These are phyloP conservation scores for Athene cunicularia DNA, from an alignment of 2,113 vertebrate species.

Conservation along the genomic window DNA sequence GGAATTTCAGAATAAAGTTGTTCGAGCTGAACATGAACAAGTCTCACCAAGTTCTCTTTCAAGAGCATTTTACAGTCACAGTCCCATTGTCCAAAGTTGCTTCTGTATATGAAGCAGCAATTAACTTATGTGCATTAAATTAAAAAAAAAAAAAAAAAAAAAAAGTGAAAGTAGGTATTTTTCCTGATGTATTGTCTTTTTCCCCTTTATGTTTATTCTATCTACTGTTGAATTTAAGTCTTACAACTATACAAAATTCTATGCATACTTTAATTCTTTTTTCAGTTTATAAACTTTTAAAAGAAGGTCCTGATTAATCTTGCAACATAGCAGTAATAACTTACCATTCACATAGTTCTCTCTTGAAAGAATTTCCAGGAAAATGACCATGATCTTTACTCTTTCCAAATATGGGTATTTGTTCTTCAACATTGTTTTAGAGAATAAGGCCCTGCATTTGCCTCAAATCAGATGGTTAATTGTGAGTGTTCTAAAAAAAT, in stretches of 20 bases:
- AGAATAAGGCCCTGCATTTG: neutral
- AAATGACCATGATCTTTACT: neutral
- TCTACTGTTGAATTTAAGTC: neutral
- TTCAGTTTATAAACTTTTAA: neutral
- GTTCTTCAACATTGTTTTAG: neutral
- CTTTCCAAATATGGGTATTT: neutral
- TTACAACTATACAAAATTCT: neutral
- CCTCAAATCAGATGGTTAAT: neutral
- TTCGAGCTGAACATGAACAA: neutral
- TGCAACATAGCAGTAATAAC: neutral
- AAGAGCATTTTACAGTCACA: neutral
- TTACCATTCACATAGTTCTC: neutral
- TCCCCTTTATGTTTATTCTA: neutral
- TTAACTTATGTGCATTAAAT: neutral
- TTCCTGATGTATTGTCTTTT: neutral
- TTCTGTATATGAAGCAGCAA: neutral
- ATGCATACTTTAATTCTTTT: neutral
- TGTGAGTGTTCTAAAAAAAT: neutral
- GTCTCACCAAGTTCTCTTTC: neutral
- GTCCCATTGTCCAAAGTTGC: neutral
- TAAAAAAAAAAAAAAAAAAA: neutral
- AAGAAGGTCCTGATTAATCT: neutral
- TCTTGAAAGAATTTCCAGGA: neutral
- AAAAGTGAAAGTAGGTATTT: neutral
- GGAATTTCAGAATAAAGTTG: neutral